phyloP scores from a whole-genome alignment of 2,797 vertebrate species.

The Myotis findleyi region DNA sequence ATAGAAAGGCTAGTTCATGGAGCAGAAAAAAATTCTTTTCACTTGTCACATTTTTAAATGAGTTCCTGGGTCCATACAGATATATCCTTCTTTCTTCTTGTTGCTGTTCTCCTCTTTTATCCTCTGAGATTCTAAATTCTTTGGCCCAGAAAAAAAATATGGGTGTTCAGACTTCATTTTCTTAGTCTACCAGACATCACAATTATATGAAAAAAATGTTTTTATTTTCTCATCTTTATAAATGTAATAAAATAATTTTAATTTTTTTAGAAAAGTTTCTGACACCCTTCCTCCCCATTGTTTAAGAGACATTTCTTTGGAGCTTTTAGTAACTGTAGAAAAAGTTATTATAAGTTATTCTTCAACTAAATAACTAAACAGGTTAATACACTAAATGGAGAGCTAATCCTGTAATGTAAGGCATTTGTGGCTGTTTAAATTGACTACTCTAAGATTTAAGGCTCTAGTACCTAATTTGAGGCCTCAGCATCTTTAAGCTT shows the following conservation, averaged over 20 bases:
- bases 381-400: neutral
- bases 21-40: neutral
- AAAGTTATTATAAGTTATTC: neutral
- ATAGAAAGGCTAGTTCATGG: neutral
- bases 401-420: neutral
- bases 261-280: neutral
- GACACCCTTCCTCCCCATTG: neutral
- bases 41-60: neutral
- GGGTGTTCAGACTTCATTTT: neutral
- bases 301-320: neutral
- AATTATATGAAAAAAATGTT: neutral
- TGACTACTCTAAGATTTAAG: neutral
- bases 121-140: slow-evolving; percentile 38
- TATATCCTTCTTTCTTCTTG: neutral
- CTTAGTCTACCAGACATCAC: neutral
- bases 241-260: slow-evolving; percentile 46
- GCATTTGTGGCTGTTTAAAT: slow-evolving; percentile 2
- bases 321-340: slow-evolving; percentile 26
- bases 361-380: slow-evolving; percentile 48
- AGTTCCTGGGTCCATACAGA: neutral
- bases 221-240: slow-evolving; percentile 21
- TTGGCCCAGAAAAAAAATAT: neutral
- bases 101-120: neutral
- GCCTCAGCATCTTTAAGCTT: neutral
- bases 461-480: neutral